A percentile compares a stretch with the other conserved stretches of the same genome.
phyloP scores from a whole-genome alignment of 2,888 invertebrate genomes.

The Pristionchus japonicus region DNA sequence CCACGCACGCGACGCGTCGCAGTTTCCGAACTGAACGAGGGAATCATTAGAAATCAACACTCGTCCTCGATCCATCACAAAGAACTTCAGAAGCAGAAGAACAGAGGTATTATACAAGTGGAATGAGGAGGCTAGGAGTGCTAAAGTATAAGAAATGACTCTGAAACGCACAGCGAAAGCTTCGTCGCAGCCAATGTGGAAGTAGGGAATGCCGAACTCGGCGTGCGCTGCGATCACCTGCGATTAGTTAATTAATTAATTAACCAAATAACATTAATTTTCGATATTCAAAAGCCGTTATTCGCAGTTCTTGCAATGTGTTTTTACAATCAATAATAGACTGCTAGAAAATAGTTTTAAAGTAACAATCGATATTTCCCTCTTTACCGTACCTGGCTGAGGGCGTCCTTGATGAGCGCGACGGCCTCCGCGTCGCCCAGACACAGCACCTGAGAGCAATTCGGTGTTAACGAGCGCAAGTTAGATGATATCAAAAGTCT shows the following conservation, averaged over 20 bases:
- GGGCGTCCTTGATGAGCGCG: constrained; percentile 75
- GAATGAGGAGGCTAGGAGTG: no score
- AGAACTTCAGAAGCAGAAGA: no score
- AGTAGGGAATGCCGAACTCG: constrained; percentile 79
- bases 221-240: constrained; percentile 76
- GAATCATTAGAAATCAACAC: no score
- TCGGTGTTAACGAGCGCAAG: neutral
- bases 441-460: constrained; percentile 58
- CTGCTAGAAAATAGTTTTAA: no score
- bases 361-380: neutral
- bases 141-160: no score
- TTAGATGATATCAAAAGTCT: no score
- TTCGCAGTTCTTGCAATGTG: no score
- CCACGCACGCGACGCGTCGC: constrained; percentile 65
- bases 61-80: no score
- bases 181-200: constrained; percentile 79
- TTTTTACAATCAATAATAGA: no score
- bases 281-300: no score
- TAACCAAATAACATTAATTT: neutral
- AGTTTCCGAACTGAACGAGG: constrained; percentile 66
- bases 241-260: neutral
- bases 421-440: constrained; percentile 75
- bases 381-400: constrained; percentile 61
- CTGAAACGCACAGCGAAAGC: constrained; percentile 73
- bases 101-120: no score